A percentile compares a stretch with the other conserved stretches of the same genome.
phyloP scores from a whole-genome alignment of 2,888 invertebrate genomes.

The Lagria hirta region DNA sequence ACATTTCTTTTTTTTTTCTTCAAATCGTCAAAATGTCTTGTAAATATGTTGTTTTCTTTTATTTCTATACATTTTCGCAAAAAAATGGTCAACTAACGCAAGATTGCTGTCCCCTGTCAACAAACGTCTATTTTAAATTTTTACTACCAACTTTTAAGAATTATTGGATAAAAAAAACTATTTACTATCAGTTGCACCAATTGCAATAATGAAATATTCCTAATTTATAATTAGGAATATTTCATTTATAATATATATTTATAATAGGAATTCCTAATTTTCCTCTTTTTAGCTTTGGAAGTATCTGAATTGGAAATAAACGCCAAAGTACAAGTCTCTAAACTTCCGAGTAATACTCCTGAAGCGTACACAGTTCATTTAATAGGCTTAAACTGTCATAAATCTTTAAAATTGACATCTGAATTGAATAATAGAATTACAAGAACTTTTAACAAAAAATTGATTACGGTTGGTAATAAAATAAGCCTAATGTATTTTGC shows the following conservation, averaged over 20 bases:
- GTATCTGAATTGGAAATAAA: constrained; percentile 28
- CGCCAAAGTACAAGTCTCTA: constrained; percentile 33
- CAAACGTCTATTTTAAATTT: too few relatives aligned
- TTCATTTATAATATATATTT: too few relatives aligned
- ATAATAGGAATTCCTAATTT: too few relatives aligned
- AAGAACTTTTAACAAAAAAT: constrained; percentile 42
- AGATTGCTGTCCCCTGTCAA: too few relatives aligned
- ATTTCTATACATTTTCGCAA: too few relatives aligned
- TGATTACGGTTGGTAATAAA: constrained; percentile 51
- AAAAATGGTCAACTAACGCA: too few relatives aligned
- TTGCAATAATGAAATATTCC: constrained; percentile 7
- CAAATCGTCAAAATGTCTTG: too few relatives aligned
- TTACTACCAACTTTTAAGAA: too few relatives aligned
- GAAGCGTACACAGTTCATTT: constrained; percentile 24
- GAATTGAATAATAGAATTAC: constrained; percentile 46
- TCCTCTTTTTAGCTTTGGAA: constrained; percentile 42
- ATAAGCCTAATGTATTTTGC: constrained; percentile 55
- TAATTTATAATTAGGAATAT: too few relatives aligned
- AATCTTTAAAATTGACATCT: constrained; percentile 41
- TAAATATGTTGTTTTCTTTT: too few relatives aligned
- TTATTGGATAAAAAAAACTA: too few relatives aligned
- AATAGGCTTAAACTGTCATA: constrained; percentile 39
- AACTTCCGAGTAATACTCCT: constrained; percentile 21
- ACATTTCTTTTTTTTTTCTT: too few relatives aligned
- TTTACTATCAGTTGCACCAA: background rate